Evolutionary conservation across 2,888 invertebrate species (phyloP).

Genomic region (Campopleginae sp.): DNA sequence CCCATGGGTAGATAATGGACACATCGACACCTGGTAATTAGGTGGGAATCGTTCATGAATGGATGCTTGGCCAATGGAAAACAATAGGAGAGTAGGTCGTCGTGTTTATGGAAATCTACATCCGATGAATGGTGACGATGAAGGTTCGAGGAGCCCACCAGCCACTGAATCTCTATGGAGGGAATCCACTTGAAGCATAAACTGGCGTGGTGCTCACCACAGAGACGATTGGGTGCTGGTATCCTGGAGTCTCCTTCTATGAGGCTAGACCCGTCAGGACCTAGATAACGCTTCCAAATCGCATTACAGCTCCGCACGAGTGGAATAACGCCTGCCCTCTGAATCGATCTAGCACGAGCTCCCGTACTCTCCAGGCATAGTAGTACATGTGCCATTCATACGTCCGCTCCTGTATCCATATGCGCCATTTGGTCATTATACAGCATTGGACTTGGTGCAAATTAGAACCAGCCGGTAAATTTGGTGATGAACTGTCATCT

Average conservation of each 20-base stretch:
- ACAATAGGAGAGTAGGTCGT: slow-evolving; percentile 75
- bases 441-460: slow-evolving; percentile 11
- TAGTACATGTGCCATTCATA: slow-evolving; percentile 47
- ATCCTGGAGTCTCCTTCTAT: slow-evolving; percentile 32
- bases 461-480: slow-evolving; percentile 13
- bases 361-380: slow-evolving; percentile 21
- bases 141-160: slow-evolving; percentile 8
- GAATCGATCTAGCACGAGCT: slow-evolving; percentile 38
- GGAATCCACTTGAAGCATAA: slow-evolving; percentile 9
- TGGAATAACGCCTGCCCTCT: slow-evolving; percentile 53
- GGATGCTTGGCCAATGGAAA: slow-evolving; percentile 71
- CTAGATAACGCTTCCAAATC: slow-evolving; percentile 83
- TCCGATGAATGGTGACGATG: slow-evolving; percentile 68
- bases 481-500: not conserved
- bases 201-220: slow-evolving; percentile 26
- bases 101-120: slow-evolving; percentile 81
- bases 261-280: slow-evolving; percentile 73
- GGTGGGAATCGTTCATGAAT: slow-evolving; percentile 60
- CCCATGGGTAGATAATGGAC: slow-evolving; percentile 52
- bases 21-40: slow-evolving; percentile 64
- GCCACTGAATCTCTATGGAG: slow-evolving; percentile 5
- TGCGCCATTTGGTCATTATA: slow-evolving; percentile 12
- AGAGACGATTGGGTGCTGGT: slow-evolving; percentile 39
- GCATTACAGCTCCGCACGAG: slow-evolving; percentile 77
- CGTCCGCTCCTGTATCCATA: slow-evolving; percentile 6